Percentiles rank a stretch among this genome's conserved stretches.
Conservation (phyloP, 2,888 invertebrate species). For the Drosophila villosipedis region DNA sequence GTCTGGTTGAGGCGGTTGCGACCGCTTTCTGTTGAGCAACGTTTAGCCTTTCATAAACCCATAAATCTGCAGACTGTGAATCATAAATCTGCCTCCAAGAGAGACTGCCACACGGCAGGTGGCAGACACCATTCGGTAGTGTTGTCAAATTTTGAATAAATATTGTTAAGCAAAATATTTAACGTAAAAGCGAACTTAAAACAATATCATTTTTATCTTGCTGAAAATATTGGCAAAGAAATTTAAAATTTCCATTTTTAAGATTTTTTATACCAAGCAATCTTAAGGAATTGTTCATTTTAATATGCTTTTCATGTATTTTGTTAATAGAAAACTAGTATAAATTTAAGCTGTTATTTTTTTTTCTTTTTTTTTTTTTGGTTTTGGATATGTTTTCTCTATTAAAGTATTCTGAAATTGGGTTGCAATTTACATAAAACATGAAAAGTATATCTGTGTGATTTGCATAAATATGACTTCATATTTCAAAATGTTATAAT, state of each 20-base stretch:
- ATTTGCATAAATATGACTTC: neutral
- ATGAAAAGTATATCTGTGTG: neutral
- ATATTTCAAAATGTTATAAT: neutral
- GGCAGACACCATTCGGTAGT: constrained; percentile 13
- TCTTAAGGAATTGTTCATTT: neutral
- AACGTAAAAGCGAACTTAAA: neutral
- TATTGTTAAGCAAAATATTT: neutral
- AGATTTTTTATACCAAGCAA: neutral
- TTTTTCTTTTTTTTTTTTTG: neutral
- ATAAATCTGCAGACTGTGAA: constrained; percentile 69
- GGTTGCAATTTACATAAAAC: neutral
- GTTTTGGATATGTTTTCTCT: neutral
- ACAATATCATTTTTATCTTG: neutral
- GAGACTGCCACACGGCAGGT: constrained; percentile 9
- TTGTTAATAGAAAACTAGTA: neutral
- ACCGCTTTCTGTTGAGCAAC: constrained; percentile 19
- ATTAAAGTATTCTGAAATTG: neutral
- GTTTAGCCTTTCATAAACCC: constrained; percentile 60
- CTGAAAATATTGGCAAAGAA: neutral
- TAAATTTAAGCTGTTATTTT: too few species aligned
- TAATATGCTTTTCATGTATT: neutral
- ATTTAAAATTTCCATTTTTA: neutral
- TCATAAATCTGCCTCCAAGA: constrained; percentile 65
- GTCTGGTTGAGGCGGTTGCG: constrained; percentile 27
- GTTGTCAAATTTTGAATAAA: neutral